These are phyloP conservation scores for Mellivora capensis DNA, from an alignment of 2,113 vertebrate species.

Conservation along the genomic window DNA sequence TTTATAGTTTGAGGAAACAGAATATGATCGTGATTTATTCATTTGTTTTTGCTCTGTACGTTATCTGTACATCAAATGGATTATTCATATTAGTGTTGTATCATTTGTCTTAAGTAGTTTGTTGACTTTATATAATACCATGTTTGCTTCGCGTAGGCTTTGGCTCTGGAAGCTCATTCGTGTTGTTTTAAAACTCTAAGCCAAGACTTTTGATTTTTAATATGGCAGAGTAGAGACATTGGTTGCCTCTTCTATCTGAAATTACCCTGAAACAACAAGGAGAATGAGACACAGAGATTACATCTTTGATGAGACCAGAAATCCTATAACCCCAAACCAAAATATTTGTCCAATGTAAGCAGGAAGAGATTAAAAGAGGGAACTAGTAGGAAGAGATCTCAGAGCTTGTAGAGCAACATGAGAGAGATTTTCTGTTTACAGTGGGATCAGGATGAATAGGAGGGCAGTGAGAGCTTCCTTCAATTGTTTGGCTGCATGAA, in stretches of 20 bases:
- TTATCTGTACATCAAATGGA: background rate
- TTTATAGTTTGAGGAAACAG: background rate
- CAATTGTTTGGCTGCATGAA: background rate
- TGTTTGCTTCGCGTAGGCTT: background rate
- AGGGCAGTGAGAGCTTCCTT: background rate
- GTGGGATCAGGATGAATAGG: background rate
- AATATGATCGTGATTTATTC: background rate
- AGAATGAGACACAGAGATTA: background rate
- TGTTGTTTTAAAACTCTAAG: background rate
- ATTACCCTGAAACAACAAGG: background rate
- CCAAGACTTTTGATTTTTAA: background rate
- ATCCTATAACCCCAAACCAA: background rate
- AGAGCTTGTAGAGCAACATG: background rate
- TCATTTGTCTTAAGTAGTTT: slow-evolving; percentile 15
- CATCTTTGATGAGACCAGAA: background rate
- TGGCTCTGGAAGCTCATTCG: background rate
- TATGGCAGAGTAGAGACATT: background rate
- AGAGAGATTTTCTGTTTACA: background rate
- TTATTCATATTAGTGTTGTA: background rate
- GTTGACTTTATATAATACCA: background rate
- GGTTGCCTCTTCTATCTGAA: background rate
- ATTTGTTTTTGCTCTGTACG: background rate
- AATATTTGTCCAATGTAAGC: background rate
- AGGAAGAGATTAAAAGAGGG: background rate
- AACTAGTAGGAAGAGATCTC: background rate